Percentiles rank a stretch among this genome's conserved stretches.
Conservation (phyloP, 2,797 vertebrate genomes). For the Knipowitschia caucasica region DNA sequence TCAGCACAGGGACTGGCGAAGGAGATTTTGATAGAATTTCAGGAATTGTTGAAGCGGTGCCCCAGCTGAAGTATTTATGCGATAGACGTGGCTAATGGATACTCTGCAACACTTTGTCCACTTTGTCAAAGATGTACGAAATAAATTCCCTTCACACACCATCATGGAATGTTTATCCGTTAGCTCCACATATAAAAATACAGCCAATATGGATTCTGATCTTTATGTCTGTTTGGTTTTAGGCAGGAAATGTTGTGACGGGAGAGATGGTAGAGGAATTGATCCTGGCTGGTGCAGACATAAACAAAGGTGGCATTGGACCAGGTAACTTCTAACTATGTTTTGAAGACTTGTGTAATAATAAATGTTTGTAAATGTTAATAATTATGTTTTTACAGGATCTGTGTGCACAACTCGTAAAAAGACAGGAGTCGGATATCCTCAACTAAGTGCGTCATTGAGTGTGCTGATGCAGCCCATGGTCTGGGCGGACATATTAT, state of each 20-base stretch:
- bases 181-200: background rate
- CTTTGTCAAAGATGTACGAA: constrained; percentile 85
- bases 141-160: constrained; percentile 83
- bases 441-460: constrained; percentile 92
- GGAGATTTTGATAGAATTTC: constrained; percentile 79
- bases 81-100: constrained; percentile 91
- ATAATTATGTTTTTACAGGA: constrained; percentile 59
- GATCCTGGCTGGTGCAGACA: constrained; percentile 89
- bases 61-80: constrained; percentile 83
- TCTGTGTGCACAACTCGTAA: constrained; percentile 91
- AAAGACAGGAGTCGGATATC: constrained; percentile 91
- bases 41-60: constrained; percentile 75
- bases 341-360: no score
- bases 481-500: constrained; percentile 90
- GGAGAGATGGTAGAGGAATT: constrained; percentile 95
- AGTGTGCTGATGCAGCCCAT: constrained; percentile 90
- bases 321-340: constrained; percentile 82
- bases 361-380: no score
- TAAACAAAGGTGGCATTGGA: constrained; percentile 94
- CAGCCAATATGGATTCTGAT: background rate
- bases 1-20: constrained; percentile 82
- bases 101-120: constrained; percentile 92
- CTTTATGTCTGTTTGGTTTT: background rate
- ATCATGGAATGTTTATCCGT: constrained; percentile 78
- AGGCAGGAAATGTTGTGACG: constrained; percentile 92